A percentile compares a stretch with the other conserved stretches of the same genome.
These are phyloP conservation scores for Poecilia gillii DNA, from an alignment of 2,797 vertebrate species.

Conservation along the genomic window DNA sequence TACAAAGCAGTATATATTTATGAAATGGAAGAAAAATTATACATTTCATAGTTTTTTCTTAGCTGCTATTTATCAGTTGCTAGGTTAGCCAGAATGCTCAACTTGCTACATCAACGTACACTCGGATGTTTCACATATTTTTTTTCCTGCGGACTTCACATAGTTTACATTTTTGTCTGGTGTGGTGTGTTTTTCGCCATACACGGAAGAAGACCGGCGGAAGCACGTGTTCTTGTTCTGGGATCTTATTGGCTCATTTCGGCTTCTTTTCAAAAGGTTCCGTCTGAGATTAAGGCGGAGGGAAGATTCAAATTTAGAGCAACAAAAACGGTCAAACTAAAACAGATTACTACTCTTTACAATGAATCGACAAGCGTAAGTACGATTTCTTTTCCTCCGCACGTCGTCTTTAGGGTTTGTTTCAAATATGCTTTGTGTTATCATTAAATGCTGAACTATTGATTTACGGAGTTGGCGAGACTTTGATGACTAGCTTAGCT, in stretches of 20 bases:
- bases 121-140: background rate
- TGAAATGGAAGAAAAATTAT: background rate
- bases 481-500: background rate
- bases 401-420: accelerated
- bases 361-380: conserved; percentile 79
- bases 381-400: background rate
- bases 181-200: background rate
- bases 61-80: conserved; percentile 12
- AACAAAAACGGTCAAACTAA: conserved; percentile 12
- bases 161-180: background rate
- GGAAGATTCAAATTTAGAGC: conserved; percentile 75
- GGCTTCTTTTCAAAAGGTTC: conserved; percentile 61
- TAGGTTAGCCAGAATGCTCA: background rate
- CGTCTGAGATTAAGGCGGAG: conserved; percentile 60
- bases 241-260: conserved; percentile 49
- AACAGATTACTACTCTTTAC: background rate
- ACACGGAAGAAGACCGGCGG: conserved; percentile 5
- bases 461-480: background rate
- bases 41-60: background rate
- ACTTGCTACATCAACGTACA: background rate
- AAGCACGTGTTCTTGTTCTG: conserved; percentile 26
- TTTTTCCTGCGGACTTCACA: background rate
- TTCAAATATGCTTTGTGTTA: accelerated
- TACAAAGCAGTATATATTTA: background rate
- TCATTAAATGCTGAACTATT: background rate